Base-by-base conservation (phyloP, 2,888 invertebrate species). In the Coleophora deauratella region DNA sequence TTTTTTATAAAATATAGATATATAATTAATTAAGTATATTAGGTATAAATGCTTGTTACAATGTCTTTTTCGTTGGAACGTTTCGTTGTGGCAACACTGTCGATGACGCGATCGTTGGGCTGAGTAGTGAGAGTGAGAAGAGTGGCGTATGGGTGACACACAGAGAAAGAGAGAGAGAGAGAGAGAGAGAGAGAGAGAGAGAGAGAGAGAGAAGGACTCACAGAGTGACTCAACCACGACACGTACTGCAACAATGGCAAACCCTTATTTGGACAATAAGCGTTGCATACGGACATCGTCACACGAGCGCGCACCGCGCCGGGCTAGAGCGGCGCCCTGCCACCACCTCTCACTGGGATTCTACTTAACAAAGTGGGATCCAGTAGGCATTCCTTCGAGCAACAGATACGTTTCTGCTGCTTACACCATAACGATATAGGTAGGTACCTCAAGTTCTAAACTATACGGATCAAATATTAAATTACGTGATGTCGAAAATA, bases 201-300 rank as follows among this genome's bases (percentile, higher is more conserved):
- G 10, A 11, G 9, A 9, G 14, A 47, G 49, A 39, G 37, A 44
- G 43, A 50, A 42, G 47, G 45, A 47, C 52, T 47, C 46, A 52
- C 55, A 50, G 45, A 54, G 53, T 72, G 84, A 84, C 82, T 81
- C 81, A 71, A 72, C 75, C 84, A 82, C 84, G 81, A 82, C 72
- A 70, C 74, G 85, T 85, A 85, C 80, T 85, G 84, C 85, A 85
- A 84, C 84, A 69, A 75, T 68, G 77, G 76, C 73, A 72, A 66
- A 72, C 78, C 80, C 84, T 80, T 84, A 84, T 85, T 73, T 62
- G 75, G 78, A 80, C 77, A 85, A 85, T 85, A 85, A 85, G 85
- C 82, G 85, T 85, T 85, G 85, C 84, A 85, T 85, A 85, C 85
- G 77, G 69, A 54, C 61, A 73, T 81, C 81, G 82, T 72, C 62